These are phyloP conservation scores for Garra rufa DNA, from an alignment of 2,113 vertebrate species.

Conservation along the genomic window DNA sequence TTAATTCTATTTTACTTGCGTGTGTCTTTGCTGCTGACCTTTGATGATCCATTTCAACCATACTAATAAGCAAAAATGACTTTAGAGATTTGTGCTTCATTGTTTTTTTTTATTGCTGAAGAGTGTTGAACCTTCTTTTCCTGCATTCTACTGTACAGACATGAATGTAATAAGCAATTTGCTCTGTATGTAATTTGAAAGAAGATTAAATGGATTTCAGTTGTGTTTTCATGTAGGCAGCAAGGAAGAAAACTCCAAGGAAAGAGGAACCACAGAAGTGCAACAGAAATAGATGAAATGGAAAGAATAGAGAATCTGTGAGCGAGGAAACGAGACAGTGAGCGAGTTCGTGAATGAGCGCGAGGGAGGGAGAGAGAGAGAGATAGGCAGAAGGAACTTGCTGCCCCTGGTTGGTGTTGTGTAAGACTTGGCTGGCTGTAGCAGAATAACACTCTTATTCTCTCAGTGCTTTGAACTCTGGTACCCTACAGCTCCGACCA, in stretches of 20 bases:
- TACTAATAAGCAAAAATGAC: no score
- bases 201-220: background rate
- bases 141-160: no score
- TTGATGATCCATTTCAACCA: no score
- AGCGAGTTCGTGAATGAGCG: background rate
- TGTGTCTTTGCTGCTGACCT: no score
- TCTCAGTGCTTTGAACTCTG: conserved; percentile 55
- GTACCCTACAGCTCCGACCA: conserved; percentile 46
- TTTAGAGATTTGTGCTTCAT: no score
- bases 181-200: background rate
- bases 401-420: conserved; percentile 48
- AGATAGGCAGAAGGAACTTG: conserved; percentile 32
- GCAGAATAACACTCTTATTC: conserved; percentile 50
- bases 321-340: background rate
- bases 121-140: no score
- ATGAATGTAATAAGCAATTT: no score
- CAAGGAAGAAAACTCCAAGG: background rate
- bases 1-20: no score
- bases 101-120: no score
- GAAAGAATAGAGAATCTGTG: conserved; percentile 19
- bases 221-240: background rate
- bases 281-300: background rate
- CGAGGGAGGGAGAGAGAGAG: background rate
- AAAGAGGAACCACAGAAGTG: background rate
- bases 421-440: conserved; percentile 49